Evolutionary conservation across 2,113 vertebrate genomes (phyloP), one percentile per base, ranked within the genome.

Genomic region (Empidonax traillii): DNA sequence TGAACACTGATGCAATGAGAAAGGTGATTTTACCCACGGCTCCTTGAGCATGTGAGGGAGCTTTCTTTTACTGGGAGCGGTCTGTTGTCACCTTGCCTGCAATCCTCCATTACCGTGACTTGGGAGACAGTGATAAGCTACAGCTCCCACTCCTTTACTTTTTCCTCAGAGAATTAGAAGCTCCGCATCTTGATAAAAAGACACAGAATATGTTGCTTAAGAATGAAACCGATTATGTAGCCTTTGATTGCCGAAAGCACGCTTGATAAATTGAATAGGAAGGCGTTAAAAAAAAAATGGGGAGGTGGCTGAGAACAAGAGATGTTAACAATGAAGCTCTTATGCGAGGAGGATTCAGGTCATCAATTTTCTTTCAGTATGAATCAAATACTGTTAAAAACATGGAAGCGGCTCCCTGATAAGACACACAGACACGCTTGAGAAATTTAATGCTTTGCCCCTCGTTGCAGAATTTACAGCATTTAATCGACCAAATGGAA

Each of bases 401-500:
- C 85, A 87, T 72, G 68, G 86, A 94, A 96, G 90, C 4, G 1
- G 80, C 74, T 93, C 58, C 87, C 71, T 11, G 67, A 88, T 88
- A 94, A 92, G 90, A 87, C 59, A 39, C 56, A 56, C 28, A 52
- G 84, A 55, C 35, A n/a, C 5, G 20, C 87, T 68, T 14, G 43
- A 94, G 84, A 94, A 93, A 94, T 88, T 85, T 79, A 96, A 89
- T 74, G 47, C 92, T 94, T 69, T 69, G 71, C 80, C 87, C 89
- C 77, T 93, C 88, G 7, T 69, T 44, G 9, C 93, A 92, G 97
- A 97, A 98, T 96, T 97, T 98, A 96, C 94, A 94, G 92, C 73
- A 92, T 76, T 96, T 98, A 98, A 98, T 95, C 80, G 95, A 94
- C 75, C 84, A 93, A 97, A 98, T 95, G 94, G 90, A 87, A 98